A percentile compares a stretch with the other conserved stretches of the same genome.
These are phyloP conservation scores for Tenebrio molitor DNA, from an alignment of 1,140 invertebrate species.

Conservation along the genomic window DNA sequence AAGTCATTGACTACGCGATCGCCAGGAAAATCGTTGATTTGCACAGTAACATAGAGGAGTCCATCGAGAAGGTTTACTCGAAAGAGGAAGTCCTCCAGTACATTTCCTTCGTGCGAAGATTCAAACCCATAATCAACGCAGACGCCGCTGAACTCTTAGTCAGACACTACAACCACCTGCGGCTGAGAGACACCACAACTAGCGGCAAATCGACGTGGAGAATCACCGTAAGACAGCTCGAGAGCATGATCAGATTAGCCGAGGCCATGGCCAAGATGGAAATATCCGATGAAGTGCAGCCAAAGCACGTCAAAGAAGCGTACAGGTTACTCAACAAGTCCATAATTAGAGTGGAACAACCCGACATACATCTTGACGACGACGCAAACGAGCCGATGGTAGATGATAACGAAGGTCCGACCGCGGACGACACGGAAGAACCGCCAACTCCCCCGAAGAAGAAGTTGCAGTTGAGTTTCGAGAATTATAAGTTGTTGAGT, in stretches of 20 bases:
- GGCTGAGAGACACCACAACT: constrained; percentile 84
- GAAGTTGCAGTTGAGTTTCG: constrained; percentile 92
- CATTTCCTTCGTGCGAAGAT: constrained; percentile 96
- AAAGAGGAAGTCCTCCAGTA: constrained; percentile 93
- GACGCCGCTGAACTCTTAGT: constrained; percentile 90
- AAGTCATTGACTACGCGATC: constrained; percentile 96
- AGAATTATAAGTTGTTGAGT: constrained; percentile 94
- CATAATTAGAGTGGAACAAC: constrained; percentile 97
- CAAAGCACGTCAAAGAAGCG: constrained; percentile 94
- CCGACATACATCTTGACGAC: constrained; percentile 93
- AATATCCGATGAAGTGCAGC: constrained; percentile 89
- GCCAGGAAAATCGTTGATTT: constrained; percentile 96
- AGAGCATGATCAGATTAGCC: constrained; percentile 96
- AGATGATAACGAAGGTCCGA: constrained; percentile 57
- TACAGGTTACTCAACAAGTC: constrained; percentile 97
- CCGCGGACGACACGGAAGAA: constrained; percentile 55
- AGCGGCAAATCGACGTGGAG: constrained; percentile 88
- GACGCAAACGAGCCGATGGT: constrained; percentile 64
- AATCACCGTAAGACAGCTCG: constrained; percentile 98
- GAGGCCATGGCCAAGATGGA: constrained; percentile 97
- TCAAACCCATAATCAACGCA: constrained; percentile 91
- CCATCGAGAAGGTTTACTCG: constrained; percentile 84
- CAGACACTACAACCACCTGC: constrained; percentile 88
- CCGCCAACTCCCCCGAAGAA: constrained; percentile 73
- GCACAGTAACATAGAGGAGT: constrained; percentile 85